These are phyloP conservation scores for Coranthus polyacanthus DNA, from an alignment of 2,797 vertebrate species.

Conservation along the genomic window DNA sequence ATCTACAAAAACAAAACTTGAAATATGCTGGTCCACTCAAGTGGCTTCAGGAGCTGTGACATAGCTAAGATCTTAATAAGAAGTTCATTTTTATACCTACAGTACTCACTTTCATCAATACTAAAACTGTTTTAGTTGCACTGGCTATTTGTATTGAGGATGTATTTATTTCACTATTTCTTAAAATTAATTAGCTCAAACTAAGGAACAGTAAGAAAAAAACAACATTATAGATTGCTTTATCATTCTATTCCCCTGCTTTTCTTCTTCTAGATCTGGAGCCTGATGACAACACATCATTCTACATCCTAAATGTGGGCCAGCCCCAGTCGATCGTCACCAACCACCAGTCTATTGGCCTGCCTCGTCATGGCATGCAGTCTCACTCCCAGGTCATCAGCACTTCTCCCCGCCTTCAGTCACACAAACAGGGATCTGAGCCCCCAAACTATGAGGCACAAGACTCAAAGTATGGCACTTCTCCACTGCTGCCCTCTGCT, in stretches of 20 bases:
- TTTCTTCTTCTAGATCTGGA: conserved; percentile 89
- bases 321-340: conserved; percentile 89
- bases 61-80: neutral
- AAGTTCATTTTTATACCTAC: too few species aligned
- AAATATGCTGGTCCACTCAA: neutral
- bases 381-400: conserved; percentile 90
- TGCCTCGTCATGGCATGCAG: conserved; percentile 92
- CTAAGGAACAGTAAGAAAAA: neutral
- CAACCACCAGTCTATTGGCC: conserved; percentile 88
- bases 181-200: neutral
- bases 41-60: neutral
- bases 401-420: conserved; percentile 87
- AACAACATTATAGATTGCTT: neutral
- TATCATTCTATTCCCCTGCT: conserved; percentile 26
- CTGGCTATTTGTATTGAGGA: too few species aligned
- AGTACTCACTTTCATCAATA: too few species aligned
- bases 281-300: conserved; percentile 94
- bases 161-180: neutral
- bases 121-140: too few species aligned
- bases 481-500: conserved; percentile 74
- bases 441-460: conserved; percentile 84
- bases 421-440: conserved; percentile 89
- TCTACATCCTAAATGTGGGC: conserved; percentile 96
- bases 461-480: conserved; percentile 89
- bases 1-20: conserved; percentile 1